phyloP scores from a whole-genome alignment of 2,797 vertebrate species.

The Coregonus sp. region DNA sequence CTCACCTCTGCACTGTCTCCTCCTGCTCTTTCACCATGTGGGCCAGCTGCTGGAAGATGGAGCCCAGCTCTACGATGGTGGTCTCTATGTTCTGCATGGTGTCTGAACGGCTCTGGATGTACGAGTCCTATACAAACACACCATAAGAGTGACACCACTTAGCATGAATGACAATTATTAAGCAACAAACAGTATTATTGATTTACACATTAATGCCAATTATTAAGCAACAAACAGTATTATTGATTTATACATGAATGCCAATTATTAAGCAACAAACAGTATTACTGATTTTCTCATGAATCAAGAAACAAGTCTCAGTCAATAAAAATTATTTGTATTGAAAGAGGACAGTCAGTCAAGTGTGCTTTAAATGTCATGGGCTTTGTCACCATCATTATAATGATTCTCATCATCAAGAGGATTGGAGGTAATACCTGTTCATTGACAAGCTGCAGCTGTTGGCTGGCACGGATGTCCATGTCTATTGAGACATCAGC shows the following conservation, averaged over 20 bases:
- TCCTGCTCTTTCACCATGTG: slow-evolving; percentile 88
- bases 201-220: not conserved
- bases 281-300: not conserved
- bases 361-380: not conserved
- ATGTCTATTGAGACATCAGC: slow-evolving; percentile 78
- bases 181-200: not conserved
- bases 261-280: not conserved
- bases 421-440: slow-evolving; percentile 62
- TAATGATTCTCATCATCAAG: not conserved
- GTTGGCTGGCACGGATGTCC: slow-evolving; percentile 75
- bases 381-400: not conserved
- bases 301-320: not conserved
- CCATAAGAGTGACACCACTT: not conserved
- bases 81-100: slow-evolving; percentile 86
- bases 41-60: slow-evolving; percentile 84
- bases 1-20: slow-evolving; percentile 81
- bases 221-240: not conserved
- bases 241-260: not conserved
- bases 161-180: not conserved
- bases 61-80: slow-evolving; percentile 84
- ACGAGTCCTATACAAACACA: slow-evolving; percentile 71
- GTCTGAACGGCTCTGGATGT: slow-evolving; percentile 81
- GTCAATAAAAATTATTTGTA: not conserved
- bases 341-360: not conserved
- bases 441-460: slow-evolving; percentile 80